Evolutionary conservation across 2,888 invertebrate species (phyloP).

Genomic region (Eupithecia tripunctaria): DNA sequence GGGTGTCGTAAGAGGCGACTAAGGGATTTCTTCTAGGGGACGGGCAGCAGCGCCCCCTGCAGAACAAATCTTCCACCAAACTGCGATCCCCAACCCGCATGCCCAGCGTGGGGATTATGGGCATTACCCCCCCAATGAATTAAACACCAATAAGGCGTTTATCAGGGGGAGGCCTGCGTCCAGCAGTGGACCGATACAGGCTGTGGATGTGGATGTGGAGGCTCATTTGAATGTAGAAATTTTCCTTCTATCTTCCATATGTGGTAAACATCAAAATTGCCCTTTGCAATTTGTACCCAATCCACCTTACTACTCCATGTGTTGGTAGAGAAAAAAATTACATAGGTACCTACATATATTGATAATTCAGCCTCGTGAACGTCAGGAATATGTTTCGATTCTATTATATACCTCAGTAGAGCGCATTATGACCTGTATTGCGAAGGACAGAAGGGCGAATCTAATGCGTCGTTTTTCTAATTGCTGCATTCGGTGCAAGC

Average conservation of each 20-base stretch:
- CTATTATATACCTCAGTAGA: slow-evolving; percentile 13
- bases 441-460: slow-evolving; percentile 67
- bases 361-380: slow-evolving; percentile 33
- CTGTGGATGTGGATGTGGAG: too few species aligned
- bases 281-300: neutral
- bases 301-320: neutral
- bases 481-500: slow-evolving; percentile 47
- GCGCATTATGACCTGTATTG: slow-evolving; percentile 52
- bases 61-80: too few species aligned
- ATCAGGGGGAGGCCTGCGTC: too few species aligned
- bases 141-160: too few species aligned
- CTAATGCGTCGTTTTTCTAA: slow-evolving; percentile 65
- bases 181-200: too few species aligned
- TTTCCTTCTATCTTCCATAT: neutral
- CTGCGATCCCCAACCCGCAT: too few species aligned
- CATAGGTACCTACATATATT: slow-evolving; percentile 25
- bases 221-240: neutral
- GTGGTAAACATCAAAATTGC: neutral
- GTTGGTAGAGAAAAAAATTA: neutral
- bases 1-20: too few species aligned
- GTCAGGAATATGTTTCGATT: slow-evolving; percentile 28
- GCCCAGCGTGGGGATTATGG: too few species aligned
- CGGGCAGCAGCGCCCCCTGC: too few species aligned
- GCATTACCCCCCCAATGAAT: too few species aligned
- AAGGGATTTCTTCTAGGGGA: too few species aligned